Evolutionary conservation across 2,888 invertebrate species (phyloP), one percentile per base, ranked within the genome.

Genomic region (Drosophila acutilabella): DNA sequence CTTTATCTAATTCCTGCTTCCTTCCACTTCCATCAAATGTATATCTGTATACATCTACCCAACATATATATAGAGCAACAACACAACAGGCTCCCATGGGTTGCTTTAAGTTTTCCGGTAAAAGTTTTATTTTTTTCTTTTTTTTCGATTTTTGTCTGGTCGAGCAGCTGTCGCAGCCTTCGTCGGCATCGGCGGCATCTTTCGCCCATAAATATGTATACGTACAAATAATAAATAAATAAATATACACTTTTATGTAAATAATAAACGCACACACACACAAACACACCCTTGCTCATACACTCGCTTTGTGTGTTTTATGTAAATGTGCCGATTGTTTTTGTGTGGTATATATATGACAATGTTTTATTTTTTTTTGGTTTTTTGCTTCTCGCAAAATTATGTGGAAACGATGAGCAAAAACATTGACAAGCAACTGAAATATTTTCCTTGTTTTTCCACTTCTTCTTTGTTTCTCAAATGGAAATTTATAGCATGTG

Each of bases 371-470:
- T 30, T 30, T 30, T 30, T 30, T 30, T 26, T 26, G 23, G 1
- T 30, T 64, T 72, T 66, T 64, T 66, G 59, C 64, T 36, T 36
- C 36, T 52, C 56, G 60, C 50, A 85, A 86, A 81, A 87, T 89
- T 69, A 87, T 87, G 86, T 87, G 89, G 78, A 87, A 87, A 87
- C 84, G 74, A 87, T 87, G 86, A 87, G 87, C 74, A 77, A 75
- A 66, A 76, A 71, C 62, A 72, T 64, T 42, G 74, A 74, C 74
- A 76, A 71, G 56, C 60, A 41, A 58, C 42, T 67, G 65, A 78
- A 71, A 72, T 58, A 71, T 42, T 50, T 36, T 41, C 30, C 30
- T 14, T 74, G 58, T 65, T 65, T 56, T 40, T 52, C 41, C 41
- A 18, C 20, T n/a, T 47, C 45, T 51, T 48, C 45, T 23, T 53